Percentiles rank a stretch among this genome's conserved stretches.
phyloP scores from a whole-genome alignment of 30 jellyfish, hydroid and myxozoan genomes.

The Euphysa ruthae region DNA sequence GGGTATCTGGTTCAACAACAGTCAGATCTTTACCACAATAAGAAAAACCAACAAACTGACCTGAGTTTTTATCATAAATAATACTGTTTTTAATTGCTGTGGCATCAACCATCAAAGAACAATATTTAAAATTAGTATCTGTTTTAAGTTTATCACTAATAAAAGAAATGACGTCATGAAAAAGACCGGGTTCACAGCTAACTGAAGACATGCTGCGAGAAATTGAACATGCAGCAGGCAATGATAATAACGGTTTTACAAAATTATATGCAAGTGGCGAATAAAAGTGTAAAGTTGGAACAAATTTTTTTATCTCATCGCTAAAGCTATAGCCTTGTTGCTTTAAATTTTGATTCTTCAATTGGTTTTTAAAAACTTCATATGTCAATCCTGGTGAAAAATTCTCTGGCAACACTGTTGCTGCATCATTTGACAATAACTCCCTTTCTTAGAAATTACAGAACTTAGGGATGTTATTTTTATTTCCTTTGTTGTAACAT shows the following conservation, averaged over 20 bases:
- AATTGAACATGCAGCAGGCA: slow-evolving; percentile 43
- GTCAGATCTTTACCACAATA: not conserved
- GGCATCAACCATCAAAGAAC: slow-evolving; percentile 31
- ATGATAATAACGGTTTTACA: slow-evolving; percentile 15
- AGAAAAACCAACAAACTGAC: not conserved
- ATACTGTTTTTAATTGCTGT: not conserved
- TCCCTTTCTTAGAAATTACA: too few species aligned
- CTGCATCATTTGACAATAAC: too few species aligned
- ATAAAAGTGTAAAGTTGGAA: too few species aligned
- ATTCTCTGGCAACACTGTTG: too few species aligned
- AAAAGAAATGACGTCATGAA: slow-evolving; percentile 13
- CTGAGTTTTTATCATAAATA: not conserved
- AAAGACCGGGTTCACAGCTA: slow-evolving; percentile 47
- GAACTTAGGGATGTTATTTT: too few species aligned
- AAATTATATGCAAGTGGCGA: slow-evolving; percentile 46
- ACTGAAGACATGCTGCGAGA: slow-evolving; percentile 33
- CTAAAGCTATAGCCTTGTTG: slow-evolving; percentile 16
- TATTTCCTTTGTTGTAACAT: too few species aligned
- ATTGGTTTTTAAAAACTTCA: not conserved
- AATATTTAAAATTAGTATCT: slow-evolving; percentile 3
- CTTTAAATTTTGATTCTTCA: not conserved
- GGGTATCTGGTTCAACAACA: not conserved
- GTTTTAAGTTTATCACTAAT: slow-evolving; percentile 8
- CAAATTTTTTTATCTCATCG: slow-evolving; percentile 41
- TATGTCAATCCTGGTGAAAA: slow-evolving; percentile 41